Evolutionary conservation across 2,888 invertebrate genomes (phyloP), one percentile per base, ranked within the genome.

Genomic region (Mycalesis mineus): DNA sequence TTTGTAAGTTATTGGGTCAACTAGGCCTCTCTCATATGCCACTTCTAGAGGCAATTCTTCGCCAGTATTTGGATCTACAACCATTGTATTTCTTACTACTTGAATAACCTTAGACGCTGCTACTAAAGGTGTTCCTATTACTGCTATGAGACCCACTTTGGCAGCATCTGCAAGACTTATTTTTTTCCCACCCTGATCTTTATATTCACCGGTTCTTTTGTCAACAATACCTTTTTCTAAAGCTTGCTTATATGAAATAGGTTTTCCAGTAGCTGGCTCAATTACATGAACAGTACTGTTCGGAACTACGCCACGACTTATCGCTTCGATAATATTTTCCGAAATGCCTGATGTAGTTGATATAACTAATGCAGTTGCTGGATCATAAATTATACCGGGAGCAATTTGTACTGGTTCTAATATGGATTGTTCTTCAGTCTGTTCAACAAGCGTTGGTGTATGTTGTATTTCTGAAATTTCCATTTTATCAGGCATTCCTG

Each of bases 1-100:
- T 61, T 89, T 82, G 53, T 82, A 90, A 11, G 91, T 91, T 63
- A 91, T 65, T 48, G 83, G 74, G 69, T 91, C 93, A 61, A 96
- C 91, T 69, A 92, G 81, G 7, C 95, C 95, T 62, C 92, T 91
- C 71, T 93, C 91, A 59, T 94, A 73, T 8, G 81, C 83, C 28
- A 76, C 93, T 73, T 95, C 94, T 50, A 95, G 91, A 7, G 94
- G 93, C 60, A 96, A 87, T 68, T 93, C 92, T 73, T 95, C 92
- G 9, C 95, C 96, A 0, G 96, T 95, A 68, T 91, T 92, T 0
- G 97, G 96, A 80, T 97, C 96, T 55, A 92, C 87, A 11, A 95
- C 92, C 88, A 94, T 93, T 3, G 91, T 89, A 63, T 73, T 89
- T 65, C 88, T 91, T 4, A 95, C 91, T 0, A 93, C 91, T 76